Evolutionary conservation across 2,888 invertebrate genomes (phyloP).

Genomic region (Melipona bicolor): DNA sequence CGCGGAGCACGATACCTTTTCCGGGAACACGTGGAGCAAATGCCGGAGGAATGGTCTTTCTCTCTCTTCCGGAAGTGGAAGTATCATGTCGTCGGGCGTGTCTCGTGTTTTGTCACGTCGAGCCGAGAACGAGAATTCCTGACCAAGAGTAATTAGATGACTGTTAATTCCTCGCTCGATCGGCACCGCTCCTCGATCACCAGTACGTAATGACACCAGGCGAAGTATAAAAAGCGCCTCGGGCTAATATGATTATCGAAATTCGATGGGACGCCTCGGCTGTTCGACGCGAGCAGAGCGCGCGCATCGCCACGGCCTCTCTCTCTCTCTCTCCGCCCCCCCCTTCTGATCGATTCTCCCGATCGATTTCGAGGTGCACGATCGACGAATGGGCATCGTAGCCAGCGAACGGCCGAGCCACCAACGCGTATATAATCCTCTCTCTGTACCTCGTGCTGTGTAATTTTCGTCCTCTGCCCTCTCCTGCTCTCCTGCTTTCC

Average conservation of each 20-base stretch:
- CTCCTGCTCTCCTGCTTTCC: neutral
- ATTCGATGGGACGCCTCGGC: conserved; percentile 33
- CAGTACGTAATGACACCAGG: neutral
- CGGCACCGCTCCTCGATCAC: neutral
- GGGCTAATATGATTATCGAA: conserved; percentile 50
- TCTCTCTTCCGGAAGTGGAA: neutral
- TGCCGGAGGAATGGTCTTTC: conserved; percentile 50
- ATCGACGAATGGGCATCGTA: conserved; percentile 22
- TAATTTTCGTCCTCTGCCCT: conserved; percentile 58
- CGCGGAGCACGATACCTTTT: conserved; percentile 54
- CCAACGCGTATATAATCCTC: conserved; percentile 59
- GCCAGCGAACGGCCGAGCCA: conserved; percentile 12
- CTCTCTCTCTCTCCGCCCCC: no score
- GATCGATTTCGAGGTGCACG: conserved; percentile 28
- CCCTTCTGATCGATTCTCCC: conserved; percentile 20
- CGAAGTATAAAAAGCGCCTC: conserved; percentile 34
- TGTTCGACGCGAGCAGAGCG: neutral
- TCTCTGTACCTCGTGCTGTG: conserved; percentile 36
- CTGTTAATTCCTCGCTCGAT: neutral
- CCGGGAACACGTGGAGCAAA: conserved; percentile 48
- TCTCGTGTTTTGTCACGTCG: no score
- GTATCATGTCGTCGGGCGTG: neutral
- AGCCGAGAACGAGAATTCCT: neutral
- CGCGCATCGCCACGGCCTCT: neutral
- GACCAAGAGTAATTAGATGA: conserved; percentile 29